These are phyloP conservation scores for Opisthograptis luteolata DNA, from an alignment of 2,888 invertebrate species.

Conservation along the genomic window DNA sequence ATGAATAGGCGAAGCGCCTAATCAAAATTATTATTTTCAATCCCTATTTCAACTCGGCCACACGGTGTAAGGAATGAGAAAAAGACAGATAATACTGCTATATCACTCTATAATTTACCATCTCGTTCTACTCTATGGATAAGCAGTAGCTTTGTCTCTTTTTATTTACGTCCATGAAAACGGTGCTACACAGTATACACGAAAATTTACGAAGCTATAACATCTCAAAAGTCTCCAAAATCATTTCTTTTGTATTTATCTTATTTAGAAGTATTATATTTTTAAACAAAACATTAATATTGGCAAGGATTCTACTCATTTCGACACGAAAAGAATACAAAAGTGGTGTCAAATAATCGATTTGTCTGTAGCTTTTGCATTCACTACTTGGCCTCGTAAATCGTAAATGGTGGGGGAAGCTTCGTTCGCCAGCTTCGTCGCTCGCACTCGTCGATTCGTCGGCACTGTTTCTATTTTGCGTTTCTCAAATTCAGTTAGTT, in stretches of 20 bases:
- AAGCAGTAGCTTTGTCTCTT: slow-evolving; percentile 66
- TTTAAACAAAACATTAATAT: not conserved
- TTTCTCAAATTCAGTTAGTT: slow-evolving; percentile 81
- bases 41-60: slow-evolving; percentile 40
- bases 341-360: slow-evolving; percentile 48
- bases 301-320: not conserved
- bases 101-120: slow-evolving; percentile 44
- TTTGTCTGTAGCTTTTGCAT: slow-evolving; percentile 61
- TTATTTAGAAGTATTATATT: not conserved
- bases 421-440: slow-evolving; percentile 60
- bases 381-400: slow-evolving; percentile 80
- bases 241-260: not conserved
- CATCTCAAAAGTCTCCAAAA: not conserved
- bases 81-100: slow-evolving; percentile 49
- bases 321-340: not conserved
- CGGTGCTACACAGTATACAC: slow-evolving; percentile 63
- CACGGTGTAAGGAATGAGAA: slow-evolving; percentile 49
- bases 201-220: slow-evolving; percentile 44
- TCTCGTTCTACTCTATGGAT: slow-evolving; percentile 62
- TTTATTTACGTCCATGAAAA: slow-evolving; percentile 76
- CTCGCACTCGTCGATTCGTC: slow-evolving; percentile 69
- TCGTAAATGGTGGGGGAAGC: slow-evolving; percentile 70
- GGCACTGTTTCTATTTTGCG: slow-evolving; percentile 83
- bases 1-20: slow-evolving; percentile 12
- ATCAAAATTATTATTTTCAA: slow-evolving; percentile 26